phyloP scores from a whole-genome alignment of 2,797 vertebrate genomes.

The Microchirus variegatus region DNA sequence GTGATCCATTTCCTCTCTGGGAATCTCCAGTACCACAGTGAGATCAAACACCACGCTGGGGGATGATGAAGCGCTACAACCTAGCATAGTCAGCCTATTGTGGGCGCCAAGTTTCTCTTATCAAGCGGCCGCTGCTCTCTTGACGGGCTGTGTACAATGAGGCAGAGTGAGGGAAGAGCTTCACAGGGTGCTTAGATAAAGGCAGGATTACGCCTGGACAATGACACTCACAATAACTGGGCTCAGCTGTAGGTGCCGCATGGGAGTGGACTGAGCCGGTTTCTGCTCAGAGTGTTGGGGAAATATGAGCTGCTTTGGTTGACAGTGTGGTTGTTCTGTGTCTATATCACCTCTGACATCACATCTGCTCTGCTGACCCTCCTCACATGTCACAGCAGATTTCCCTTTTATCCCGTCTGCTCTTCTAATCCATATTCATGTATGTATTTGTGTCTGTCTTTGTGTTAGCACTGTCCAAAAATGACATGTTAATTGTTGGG shows the following conservation, averaged over 20 bases:
- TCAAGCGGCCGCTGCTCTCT: conserved; percentile 85
- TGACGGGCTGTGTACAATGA: conserved; percentile 91
- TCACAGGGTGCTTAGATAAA: conserved; percentile 88
- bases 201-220: conserved; percentile 84
- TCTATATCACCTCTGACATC: conserved; percentile 31
- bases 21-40: conserved; percentile 85
- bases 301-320: conserved; percentile 32
- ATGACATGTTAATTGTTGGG: no score
- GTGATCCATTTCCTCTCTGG: conserved; percentile 83
- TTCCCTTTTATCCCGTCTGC: background rate
- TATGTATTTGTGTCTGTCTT: no score
- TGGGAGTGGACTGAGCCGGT: conserved; percentile 72
- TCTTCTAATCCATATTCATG: background rate
- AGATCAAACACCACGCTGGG: conserved; percentile 78
- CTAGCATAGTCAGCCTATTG: conserved; percentile 83
- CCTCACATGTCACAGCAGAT: conserved; percentile 5
- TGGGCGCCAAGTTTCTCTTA: conserved; percentile 88
- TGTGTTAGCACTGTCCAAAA: no score
- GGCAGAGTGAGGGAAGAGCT: conserved; percentile 82
- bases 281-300: conserved; percentile 32
- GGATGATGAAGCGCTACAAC: conserved; percentile 84
- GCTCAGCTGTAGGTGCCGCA: conserved; percentile 88
- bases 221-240: conserved; percentile 90
- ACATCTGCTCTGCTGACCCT: conserved; percentile 19
- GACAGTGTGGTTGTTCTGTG: conserved; percentile 31